Evolutionary conservation across 37 sponge, comb jelly and placozoan species (phyloP).

Genomic region (Axinella damicornis): DNA sequence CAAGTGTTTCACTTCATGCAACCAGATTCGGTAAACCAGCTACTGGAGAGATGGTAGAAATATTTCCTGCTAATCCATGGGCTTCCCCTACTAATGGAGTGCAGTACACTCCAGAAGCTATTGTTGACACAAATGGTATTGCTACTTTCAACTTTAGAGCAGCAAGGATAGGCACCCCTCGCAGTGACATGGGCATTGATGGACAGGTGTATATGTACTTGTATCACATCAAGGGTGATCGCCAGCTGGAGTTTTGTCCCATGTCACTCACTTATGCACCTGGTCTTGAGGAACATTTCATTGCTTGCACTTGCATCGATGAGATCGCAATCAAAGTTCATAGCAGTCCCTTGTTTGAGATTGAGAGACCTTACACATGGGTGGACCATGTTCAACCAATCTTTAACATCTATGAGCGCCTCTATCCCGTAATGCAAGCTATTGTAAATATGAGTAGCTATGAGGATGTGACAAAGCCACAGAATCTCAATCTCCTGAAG

Average conservation of each 20-base stretch:
- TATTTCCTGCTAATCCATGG: neutral
- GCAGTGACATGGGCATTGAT: conserved; percentile 30
- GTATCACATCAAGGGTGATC: conserved; percentile 4
- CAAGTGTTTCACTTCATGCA: neutral
- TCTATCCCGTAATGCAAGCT: conserved; percentile 47
- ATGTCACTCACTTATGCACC: too few relatives aligned
- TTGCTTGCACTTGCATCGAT: too few relatives aligned
- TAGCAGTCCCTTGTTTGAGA: too few relatives aligned
- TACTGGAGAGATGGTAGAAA: neutral
- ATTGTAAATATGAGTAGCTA: conserved; percentile 50
- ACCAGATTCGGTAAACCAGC: conserved; percentile 5
- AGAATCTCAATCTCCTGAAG: conserved; percentile 28
- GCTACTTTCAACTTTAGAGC: conserved; percentile 25
- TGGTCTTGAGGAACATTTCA: too few relatives aligned
- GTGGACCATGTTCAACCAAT: conserved; percentile 54
- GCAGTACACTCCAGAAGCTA: neutral
- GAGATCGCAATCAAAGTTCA: too few relatives aligned
- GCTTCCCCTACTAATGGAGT: conserved; percentile 9
- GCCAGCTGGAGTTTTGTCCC: too few relatives aligned
- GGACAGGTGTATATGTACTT: conserved; percentile 39
- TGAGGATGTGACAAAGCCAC: conserved; percentile 13
- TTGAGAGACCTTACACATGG: conserved; percentile 29
- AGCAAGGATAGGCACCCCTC: neutral
- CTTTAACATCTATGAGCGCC: conserved; percentile 24
- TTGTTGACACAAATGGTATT: neutral